Conservation (phyloP, 2,797 vertebrate genomes). For the Synanceia verrucosa region DNA sequence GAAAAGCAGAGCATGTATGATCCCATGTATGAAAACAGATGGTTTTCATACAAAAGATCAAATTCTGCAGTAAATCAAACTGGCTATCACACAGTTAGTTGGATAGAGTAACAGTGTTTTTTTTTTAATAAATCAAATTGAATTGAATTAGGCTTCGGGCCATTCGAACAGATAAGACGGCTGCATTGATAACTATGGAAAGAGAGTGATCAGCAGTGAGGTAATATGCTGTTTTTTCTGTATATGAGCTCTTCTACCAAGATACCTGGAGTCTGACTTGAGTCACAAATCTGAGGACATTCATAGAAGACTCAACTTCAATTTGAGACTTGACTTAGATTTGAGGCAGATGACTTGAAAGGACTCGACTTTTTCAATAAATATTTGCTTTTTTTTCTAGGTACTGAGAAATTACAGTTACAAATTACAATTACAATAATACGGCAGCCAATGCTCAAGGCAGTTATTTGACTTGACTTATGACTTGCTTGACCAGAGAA, state of each 20-base stretch:
- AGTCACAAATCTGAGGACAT: no score
- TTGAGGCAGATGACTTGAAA: no score
- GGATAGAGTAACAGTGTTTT: conserved; percentile 5
- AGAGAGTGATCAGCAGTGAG: conserved; percentile 3
- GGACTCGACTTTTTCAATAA: no score
- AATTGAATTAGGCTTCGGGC: neutral
- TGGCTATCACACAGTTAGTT: conserved; percentile 4
- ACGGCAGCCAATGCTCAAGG: no score
- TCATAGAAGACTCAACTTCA: no score
- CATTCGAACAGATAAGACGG: conserved; percentile 7
- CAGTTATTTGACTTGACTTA: no score
- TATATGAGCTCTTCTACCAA: neutral
- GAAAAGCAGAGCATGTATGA: neutral
- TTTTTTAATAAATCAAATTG: conserved; percentile 21
- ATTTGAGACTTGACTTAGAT: no score
- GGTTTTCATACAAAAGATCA: neutral
- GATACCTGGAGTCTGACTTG: no score
- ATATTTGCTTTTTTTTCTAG: no score
- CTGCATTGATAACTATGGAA: neutral
- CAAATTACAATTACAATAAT: no score
- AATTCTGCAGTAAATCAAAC: neutral
- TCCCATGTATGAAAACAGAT: neutral
- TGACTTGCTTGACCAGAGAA: neutral
- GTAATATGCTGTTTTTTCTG: neutral
- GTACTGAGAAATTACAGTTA: rapidly evolving